phyloP scores from a whole-genome alignment of 2,113 vertebrate genomes.

The Xiphophorus couchianus region DNA sequence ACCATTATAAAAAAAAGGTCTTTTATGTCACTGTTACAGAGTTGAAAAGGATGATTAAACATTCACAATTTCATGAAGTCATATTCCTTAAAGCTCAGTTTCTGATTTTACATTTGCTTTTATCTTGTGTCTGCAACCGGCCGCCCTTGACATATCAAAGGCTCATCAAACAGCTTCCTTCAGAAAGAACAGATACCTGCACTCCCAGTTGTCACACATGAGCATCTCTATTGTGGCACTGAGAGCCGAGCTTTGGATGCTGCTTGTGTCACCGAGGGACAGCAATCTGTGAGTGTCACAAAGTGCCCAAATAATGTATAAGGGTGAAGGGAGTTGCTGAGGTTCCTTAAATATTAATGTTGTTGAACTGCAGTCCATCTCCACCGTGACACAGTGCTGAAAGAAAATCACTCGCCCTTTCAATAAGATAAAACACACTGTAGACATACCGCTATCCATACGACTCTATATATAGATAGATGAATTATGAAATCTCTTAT shows the following conservation, averaged over 20 bases:
- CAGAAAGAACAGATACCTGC: conserved; percentile 3
- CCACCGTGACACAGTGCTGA: conserved; percentile 60
- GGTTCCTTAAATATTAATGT: conserved; percentile 77
- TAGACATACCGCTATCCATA: conserved; percentile 38
- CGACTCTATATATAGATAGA: conserved; percentile 44
- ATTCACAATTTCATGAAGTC: not conserved
- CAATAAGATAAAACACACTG: conserved; percentile 67
- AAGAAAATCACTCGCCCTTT: conserved; percentile 67
- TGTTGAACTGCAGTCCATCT: conserved; percentile 69
- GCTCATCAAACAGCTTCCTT: conserved; percentile 63
- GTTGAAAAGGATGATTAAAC: not conserved
- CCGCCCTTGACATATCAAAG: conserved; percentile 1
- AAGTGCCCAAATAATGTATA: conserved; percentile 72
- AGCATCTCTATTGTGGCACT: conserved; percentile 36
- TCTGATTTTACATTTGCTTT: not conserved
- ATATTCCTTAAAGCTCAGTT: not conserved
- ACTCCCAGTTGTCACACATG: conserved; percentile 16
- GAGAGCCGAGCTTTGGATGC: conserved; percentile 48
- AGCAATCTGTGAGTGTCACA: conserved; percentile 61
- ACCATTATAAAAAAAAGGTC: no score
- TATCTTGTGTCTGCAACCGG: not conserved
- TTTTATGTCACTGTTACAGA: no score
- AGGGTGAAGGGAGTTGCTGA: conserved; percentile 52
- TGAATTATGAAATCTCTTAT: conserved; percentile 45
- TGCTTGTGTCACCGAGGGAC: conserved; percentile 55